Base-by-base conservation (phyloP, 2,888 invertebrate species). In the Acronicta leporina region DNA sequence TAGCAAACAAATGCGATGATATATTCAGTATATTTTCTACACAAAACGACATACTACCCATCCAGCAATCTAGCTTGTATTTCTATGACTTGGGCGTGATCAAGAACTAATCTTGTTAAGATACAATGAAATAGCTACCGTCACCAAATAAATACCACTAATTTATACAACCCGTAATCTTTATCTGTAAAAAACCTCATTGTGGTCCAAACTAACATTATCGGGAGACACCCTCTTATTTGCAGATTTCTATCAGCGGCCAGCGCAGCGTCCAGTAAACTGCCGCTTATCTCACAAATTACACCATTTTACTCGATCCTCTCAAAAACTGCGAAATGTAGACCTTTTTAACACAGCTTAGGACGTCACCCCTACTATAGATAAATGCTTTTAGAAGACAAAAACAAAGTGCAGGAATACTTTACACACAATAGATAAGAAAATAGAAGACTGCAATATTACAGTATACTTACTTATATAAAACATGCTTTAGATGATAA, bases 231-330 rank as follows among this genome's bases (percentile, higher is more conserved):
- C 79, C 85, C 85, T 75, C 75, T 79, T 79, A 83, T 81, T 79
- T 81, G 81, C 72, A 81, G 92, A 92, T 92, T 80, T 45, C 71
- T 89, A 92, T 92, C 92, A 53, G 53, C 48, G 67, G 68, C 79
- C 84, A 80, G 79, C 82, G 80, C 84, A 80, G 79, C 82, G 80
- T 76, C 73, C 77, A 65, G 77, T 83, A 85, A 87, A 87, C 88
- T 84, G 76, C 70, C 81, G 82, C 89, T 93, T 93, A 93, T 93
- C 92, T 84, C 76, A 69, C 87, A 90, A 92, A 93, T 92, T 88
- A 92, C 92, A 87, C 88, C 86, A 82, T 87, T 92, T 90, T 89
- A 88, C 86, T 83, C 80, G 84, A 87, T 85, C 82, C 86, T 86
- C 85, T 87, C 85, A 82, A 88, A 89, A 89, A 90, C 86, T 87